A percentile compares a stretch with the other conserved stretches of the same genome.
These are phyloP conservation scores for Cantharis rustica DNA, from an alignment of 2,888 invertebrate genomes.

Conservation along the genomic window DNA sequence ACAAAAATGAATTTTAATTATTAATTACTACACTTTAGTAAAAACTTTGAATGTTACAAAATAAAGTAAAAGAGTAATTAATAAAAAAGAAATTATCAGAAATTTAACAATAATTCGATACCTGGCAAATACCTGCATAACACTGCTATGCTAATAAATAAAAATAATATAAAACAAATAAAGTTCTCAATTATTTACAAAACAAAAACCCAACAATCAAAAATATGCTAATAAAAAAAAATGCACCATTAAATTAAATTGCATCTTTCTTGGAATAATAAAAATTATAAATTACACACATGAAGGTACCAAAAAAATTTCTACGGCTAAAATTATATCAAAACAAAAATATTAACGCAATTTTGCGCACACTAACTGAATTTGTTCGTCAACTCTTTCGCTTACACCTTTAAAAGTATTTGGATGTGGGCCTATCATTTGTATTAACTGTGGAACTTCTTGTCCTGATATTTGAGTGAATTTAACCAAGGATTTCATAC, in stretches of 20 bases:
- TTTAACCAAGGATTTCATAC: conserved; percentile 75
- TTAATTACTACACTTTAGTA: neutral
- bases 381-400: conserved; percentile 78
- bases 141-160: conserved; percentile 3
- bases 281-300: conserved; percentile 8
- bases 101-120: neutral
- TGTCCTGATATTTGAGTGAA: conserved; percentile 76
- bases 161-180: conserved; percentile 6
- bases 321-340: neutral
- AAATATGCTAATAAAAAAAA: neutral
- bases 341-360: conserved; percentile 55
- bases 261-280: neutral
- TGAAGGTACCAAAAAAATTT: conserved; percentile 1
- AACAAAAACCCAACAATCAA: neutral
- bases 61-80: neutral
- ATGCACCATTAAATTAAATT: neutral
- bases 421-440: conserved; percentile 90
- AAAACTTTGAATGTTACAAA: neutral
- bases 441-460: conserved; percentile 87
- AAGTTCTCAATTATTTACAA: neutral
- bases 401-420: conserved; percentile 81
- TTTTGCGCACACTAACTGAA: conserved; percentile 74
- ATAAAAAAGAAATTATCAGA: neutral
- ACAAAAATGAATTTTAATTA: neutral
- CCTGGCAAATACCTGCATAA: neutral